Base-by-base conservation (phyloP, 2,797 vertebrate genomes). In the Cyprinella venusta region DNA sequence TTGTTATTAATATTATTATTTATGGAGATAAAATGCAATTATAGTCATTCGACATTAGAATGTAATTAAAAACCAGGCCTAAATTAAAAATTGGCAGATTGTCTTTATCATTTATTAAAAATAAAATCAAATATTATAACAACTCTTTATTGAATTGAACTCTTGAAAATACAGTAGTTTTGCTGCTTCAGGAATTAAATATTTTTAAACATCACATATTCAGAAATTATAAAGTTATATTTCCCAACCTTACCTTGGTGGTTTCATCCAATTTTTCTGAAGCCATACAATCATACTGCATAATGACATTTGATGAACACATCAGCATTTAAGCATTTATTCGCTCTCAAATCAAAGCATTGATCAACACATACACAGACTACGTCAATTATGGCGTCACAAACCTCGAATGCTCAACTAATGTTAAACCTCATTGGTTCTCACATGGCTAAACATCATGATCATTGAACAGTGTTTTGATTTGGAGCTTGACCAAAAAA, bases 391-490 rank as follows among this genome's bases (percentile, higher is more conserved):
- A 15, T 38, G 33, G 13, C 1, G 2, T 59, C 36, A 24, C 15
- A 76, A 26, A 59, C 33, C 21, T 59, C 4, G 2, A 59, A 40
- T 4, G 3, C 33, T 40, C 33, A 68, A 42, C 21, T 68, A n/a
- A 68, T n/a, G 65, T 40, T 13, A 76, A 76, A 69, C 38, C 21
- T 59, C 21, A 18, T 24, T 76, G n/a, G n/a, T 59, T 59, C 13
- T 24, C 59, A 63, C 7, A 16, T 59, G 54, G 10, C 54, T n/a
- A 24, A 59, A 59, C 24, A 8, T 71, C 16, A 12, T 19, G 8
- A 30, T 19, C 0, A 15, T 40, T 76, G 4, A 59, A 56, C 52
- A 59, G 21, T 10, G 4, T 61, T 76, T 76, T 40, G 10, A 24
- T 61, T 76, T 16, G 36, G 15, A n/a, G 50, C 50, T 54, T 74